Conservation (phyloP, 2,888 invertebrate genomes). For the Eudasyphora cyanicolor region DNA sequence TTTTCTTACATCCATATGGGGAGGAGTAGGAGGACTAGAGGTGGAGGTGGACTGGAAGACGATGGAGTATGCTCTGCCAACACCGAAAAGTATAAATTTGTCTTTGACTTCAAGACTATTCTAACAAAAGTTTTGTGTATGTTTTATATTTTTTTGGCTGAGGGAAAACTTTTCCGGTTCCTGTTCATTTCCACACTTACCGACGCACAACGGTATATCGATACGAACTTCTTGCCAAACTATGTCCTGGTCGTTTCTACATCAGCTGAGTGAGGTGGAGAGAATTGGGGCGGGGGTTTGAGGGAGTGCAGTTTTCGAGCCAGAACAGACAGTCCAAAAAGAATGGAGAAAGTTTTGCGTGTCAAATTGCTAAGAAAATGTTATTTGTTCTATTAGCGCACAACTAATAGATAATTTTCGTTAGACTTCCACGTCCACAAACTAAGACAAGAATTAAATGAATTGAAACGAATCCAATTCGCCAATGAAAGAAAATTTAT, state of each 20-base stretch:
- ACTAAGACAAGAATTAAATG: background rate
- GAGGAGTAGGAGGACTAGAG: no score
- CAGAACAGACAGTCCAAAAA: no score
- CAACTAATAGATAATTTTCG: conserved; percentile 9
- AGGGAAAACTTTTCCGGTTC: background rate
- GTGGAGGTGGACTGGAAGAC: background rate
- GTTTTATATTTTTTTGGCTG: no score
- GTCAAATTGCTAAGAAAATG: conserved; percentile 48
- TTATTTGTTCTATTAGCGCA: conserved; percentile 26
- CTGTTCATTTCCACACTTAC: background rate
- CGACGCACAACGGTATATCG: background rate
- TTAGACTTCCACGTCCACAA: background rate
- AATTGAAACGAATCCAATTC: background rate
- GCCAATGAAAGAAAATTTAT: background rate
- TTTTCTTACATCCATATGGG: background rate
- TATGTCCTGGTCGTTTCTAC: background rate
- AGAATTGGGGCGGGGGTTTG: background rate
- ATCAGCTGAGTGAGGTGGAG: background rate
- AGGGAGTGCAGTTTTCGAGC: background rate
- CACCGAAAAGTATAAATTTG: conserved; percentile 1
- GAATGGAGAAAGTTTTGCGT: conserved; percentile 55
- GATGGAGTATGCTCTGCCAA: background rate
- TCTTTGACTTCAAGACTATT: no score
- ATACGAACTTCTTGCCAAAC: background rate
- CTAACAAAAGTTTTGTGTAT: no score